Base-by-base conservation (phyloP, 2,797 vertebrate species). In the Calcarius lapponicus region DNA sequence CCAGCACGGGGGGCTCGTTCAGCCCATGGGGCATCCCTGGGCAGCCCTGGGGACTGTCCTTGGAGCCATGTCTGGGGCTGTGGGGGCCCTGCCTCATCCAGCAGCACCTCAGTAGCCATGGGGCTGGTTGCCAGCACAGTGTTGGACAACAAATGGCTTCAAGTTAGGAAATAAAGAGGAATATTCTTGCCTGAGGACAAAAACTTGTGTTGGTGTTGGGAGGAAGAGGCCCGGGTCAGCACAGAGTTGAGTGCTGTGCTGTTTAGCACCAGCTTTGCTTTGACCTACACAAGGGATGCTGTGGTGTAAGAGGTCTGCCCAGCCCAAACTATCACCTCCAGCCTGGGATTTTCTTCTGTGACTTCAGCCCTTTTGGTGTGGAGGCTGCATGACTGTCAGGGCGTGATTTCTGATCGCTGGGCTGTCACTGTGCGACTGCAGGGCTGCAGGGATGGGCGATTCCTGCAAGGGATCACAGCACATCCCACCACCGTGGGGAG, bases 61-160 rank as follows among this genome's bases (percentile, higher is more conserved):
- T 34, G 57, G 40, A 17, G 40, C 0, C 0, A 2, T 10, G 36
- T 7, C 40, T 1, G 0, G 2, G 24, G 53, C 65, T 67, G 16
- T 0, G 3, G 18, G 61, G 47, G 34, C 31, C 38, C 42, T 2
- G 2, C 32, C 19, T 17, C 22, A 5, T 6, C 50, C 66, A 31
- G 18, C 47, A 66, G 58, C 28, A 28, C 21, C 28, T 15, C 11
- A 34, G 20, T 2, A 5, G n/a, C 1, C 15, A 5, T 19, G 38
- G 40, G 50, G 20, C 54, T 78, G 32, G 8, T 14, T 56, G 50
- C 34, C 48, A 53, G 43, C 8, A 1, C 8, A 6, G 0, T 7
- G 16, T 3, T 26, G 76, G 65, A 43, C 26, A 31, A 11, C 9
- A 38, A 79, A 11, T 17, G 21, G 8, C n/a, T 64, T 90, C 43